These are phyloP conservation scores for Phaethon lepturus DNA, from an alignment of 2,113 vertebrate genomes.

Conservation along the genomic window DNA sequence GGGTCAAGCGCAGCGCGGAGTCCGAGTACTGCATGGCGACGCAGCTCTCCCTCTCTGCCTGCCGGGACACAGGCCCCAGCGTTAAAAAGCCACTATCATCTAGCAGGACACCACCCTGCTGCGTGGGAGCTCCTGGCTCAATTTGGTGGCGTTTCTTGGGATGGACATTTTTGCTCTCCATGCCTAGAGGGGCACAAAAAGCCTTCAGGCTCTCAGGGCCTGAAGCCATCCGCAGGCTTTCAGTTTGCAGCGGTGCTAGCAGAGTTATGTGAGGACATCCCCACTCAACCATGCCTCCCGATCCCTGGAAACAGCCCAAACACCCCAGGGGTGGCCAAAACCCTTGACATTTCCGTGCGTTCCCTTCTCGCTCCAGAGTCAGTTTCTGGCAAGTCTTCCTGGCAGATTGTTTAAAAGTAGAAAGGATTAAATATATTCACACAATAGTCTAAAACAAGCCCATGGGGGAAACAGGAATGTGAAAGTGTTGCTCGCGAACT, in stretches of 20 bases:
- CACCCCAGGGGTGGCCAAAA: not conserved
- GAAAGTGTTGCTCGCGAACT: not conserved
- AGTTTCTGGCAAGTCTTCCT: not conserved
- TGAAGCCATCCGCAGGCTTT: accelerated
- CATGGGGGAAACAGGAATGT: accelerated
- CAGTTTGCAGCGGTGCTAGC: not conserved
- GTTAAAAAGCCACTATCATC: not conserved
- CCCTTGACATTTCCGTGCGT: not conserved
- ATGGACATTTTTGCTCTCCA: accelerated
- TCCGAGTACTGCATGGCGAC: constrained; percentile 33
- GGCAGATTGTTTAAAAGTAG: not conserved
- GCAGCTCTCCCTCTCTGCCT: constrained; percentile 75
- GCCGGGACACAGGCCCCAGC: not conserved
- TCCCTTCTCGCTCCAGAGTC: not conserved
- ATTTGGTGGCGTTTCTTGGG: not conserved
- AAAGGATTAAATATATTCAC: not conserved
- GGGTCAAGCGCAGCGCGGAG: not conserved
- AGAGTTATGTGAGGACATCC: not conserved
- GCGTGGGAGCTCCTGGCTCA: accelerated
- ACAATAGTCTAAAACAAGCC: not conserved
- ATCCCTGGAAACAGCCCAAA: not conserved
- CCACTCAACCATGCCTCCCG: not conserved
- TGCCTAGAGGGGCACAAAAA: not conserved
- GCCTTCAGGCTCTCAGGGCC: not conserved
- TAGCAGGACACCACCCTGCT: accelerated